A percentile compares a stretch with the other conserved stretches of the same genome.
phyloP scores from a whole-genome alignment of 1,140 invertebrate genomes.

The Lordiphosa stackelbergi region DNA sequence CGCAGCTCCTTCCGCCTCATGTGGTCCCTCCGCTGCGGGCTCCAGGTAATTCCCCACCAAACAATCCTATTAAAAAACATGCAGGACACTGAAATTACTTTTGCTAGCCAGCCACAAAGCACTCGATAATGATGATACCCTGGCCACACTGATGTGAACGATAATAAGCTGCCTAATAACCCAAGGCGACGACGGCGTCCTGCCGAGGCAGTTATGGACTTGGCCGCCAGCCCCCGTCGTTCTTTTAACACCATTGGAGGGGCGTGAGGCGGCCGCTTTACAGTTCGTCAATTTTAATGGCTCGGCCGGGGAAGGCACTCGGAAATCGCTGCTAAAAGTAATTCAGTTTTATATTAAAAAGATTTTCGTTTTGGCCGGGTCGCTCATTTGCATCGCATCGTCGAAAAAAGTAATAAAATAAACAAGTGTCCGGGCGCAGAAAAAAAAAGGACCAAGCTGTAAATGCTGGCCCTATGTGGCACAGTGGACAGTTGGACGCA shows the following conservation, averaged over 20 bases:
- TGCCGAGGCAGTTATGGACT: constrained; percentile 35
- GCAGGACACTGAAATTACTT: constrained; percentile 40
- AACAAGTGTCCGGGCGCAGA: constrained; percentile 59
- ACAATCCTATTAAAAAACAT: constrained; percentile 66
- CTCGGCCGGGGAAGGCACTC: constrained; percentile 32
- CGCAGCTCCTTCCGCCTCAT: constrained; percentile 17
- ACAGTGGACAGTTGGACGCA: too few relatives aligned
- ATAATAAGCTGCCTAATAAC: constrained; percentile 74
- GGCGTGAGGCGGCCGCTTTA: constrained; percentile 47
- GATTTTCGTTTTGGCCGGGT: constrained; percentile 48
- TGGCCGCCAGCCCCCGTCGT: too few relatives aligned
- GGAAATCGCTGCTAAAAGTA: constrained; percentile 74
- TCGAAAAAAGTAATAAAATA: constrained; percentile 68
- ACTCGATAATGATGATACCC: constrained; percentile 66
- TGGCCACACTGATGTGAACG: constrained; percentile 37
- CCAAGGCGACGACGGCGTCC: constrained; percentile 40
- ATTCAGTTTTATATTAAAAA: constrained; percentile 76
- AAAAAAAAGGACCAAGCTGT: constrained; percentile 38
- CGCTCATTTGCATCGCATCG: constrained; percentile 37
- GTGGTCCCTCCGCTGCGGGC: constrained; percentile 2
- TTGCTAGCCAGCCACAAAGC: constrained; percentile 52
- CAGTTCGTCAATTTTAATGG: constrained; percentile 77
- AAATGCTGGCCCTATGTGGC: constrained; percentile 27
- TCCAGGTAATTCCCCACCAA: constrained; percentile 66
- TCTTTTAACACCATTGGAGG: neutral